Evolutionary conservation across 2,888 invertebrate genomes (phyloP).

Genomic region (Meiosimyza decipiens): DNA sequence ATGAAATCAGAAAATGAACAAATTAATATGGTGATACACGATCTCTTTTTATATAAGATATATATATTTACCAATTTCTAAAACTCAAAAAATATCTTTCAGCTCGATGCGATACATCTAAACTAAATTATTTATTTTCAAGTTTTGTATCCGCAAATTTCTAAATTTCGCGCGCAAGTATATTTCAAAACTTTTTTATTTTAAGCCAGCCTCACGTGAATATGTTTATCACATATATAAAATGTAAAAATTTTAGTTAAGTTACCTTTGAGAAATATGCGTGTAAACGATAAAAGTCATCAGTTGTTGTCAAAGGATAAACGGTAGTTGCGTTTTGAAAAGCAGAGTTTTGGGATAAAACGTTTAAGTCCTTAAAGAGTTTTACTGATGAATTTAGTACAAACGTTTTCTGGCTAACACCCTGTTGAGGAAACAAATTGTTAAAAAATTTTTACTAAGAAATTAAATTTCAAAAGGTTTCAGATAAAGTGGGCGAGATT

Average conservation of each 20-base stretch:
- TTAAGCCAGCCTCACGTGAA: too few species aligned
- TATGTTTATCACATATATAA: too few species aligned
- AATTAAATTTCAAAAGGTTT: too few species aligned
- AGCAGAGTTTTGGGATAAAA: conserved; percentile 62
- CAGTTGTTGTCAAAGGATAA: conserved; percentile 73
- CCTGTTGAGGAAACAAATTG: conserved; percentile 50
- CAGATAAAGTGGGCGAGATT: too few species aligned
- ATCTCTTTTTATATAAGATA: too few species aligned
- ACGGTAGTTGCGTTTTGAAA: conserved; percentile 74
- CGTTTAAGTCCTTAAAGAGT: conserved; percentile 68
- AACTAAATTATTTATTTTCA: too few species aligned
- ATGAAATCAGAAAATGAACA: not conserved
- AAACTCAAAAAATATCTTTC: too few species aligned
- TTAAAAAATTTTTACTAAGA: not conserved
- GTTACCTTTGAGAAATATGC: conserved; percentile 77
- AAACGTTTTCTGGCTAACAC: conserved; percentile 58
- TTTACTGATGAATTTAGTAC: conserved; percentile 56
- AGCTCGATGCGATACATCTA: too few species aligned
- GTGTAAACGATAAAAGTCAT: conserved; percentile 77
- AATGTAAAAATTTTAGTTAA: not conserved
- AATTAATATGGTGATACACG: not conserved
- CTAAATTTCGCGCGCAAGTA: too few species aligned
- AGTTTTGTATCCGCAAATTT: too few species aligned
- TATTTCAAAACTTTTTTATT: too few species aligned
- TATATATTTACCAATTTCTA: too few species aligned